These are phyloP conservation scores for Argyra leucocephala DNA, from an alignment of 2,888 invertebrate species.

Conservation along the genomic window DNA sequence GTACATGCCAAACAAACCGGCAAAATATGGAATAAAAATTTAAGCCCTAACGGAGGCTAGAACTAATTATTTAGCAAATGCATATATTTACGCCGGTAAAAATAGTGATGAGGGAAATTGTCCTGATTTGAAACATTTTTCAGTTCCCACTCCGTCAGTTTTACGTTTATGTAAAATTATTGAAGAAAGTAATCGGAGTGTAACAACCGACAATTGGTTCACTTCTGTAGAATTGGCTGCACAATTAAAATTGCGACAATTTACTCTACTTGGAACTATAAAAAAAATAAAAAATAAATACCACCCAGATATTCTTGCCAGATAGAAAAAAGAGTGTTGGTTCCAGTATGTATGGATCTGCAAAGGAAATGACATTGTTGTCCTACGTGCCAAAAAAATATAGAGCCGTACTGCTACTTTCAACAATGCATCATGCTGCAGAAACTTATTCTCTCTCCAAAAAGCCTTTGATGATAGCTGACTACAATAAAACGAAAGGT, in stretches of 20 bases:
- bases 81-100: constrained; percentile 22
- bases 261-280: constrained; percentile 21
- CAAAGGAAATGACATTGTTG: constrained; percentile 19
- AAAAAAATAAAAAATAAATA: constrained; percentile 21
- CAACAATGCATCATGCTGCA: constrained; percentile 18
- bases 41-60: constrained; percentile 8
- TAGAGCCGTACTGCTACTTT: constrained; percentile 21
- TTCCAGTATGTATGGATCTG: constrained; percentile 23
- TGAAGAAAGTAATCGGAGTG: constrained; percentile 21
- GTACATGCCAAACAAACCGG: constrained; percentile 17
- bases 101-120: constrained; percentile 22
- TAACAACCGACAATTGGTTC: constrained; percentile 23
- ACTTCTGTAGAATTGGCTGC: constrained; percentile 22
- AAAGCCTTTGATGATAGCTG: constrained; percentile 21
- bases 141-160: constrained; percentile 22
- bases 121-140: constrained; percentile 13
- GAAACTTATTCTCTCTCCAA: constrained; percentile 17
- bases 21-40: constrained; percentile 19
- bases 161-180: constrained; percentile 21
- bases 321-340: constrained; percentile 14
- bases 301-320: constrained; percentile 17
- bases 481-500: constrained; percentile 18
- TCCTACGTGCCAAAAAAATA: constrained; percentile 23
- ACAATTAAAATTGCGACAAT: constrained; percentile 17
- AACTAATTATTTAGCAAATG: constrained; percentile 17